Conservation (phyloP, 2,797 vertebrate genomes). For the Loriculus beryllinus region DNA sequence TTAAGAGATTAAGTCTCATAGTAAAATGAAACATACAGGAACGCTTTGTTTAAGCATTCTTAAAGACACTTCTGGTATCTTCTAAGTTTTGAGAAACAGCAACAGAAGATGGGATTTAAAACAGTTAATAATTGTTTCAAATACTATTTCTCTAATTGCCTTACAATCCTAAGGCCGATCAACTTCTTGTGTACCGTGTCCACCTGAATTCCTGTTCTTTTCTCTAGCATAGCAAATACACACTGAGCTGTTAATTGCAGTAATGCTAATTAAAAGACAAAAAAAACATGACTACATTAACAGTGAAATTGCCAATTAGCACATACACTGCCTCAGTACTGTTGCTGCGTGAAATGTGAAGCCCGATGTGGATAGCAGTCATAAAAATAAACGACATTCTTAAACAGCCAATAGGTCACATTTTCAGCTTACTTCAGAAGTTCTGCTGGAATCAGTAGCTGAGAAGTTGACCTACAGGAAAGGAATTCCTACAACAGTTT, state of each 20-base stretch:
- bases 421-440: conserved; percentile 15
- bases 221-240: conserved; percentile 18
- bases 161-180: not conserved
- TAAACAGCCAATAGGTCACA: not conserved
- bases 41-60: not conserved
- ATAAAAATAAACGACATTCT: conserved; percentile 16
- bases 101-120: not conserved
- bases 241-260: conserved; percentile 63
- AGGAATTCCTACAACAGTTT: not conserved
- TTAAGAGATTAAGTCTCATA: not conserved
- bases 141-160: conserved; percentile 3
- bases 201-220: not conserved
- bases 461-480: not conserved
- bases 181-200: not conserved
- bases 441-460: not conserved
- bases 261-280: conserved; percentile 73
- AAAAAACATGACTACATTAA: conserved; percentile 62
- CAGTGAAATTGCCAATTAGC: conserved; percentile 68
- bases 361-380: not conserved
- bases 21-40: not conserved
- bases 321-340: conserved; percentile 52
- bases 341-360: conserved; percentile 4
- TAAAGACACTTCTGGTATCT: not conserved
- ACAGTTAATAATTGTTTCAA: not conserved
- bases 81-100: not conserved